Evolutionary conservation across 2,797 vertebrate species (phyloP).

Genomic region (Epinephelus malabaricus): DNA sequence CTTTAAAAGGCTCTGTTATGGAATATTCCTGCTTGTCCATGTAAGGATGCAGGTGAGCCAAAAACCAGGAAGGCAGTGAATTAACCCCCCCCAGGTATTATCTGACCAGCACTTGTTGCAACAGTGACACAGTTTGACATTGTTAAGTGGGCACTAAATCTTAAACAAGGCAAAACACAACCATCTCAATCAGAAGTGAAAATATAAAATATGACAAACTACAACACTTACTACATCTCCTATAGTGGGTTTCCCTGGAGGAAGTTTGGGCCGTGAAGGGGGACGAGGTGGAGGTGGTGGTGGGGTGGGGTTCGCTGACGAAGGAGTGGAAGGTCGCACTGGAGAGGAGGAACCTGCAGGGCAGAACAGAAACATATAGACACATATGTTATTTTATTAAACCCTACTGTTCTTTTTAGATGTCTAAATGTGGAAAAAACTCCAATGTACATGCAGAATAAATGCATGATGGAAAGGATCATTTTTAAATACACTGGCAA

Average conservation of each 20-base stretch:
- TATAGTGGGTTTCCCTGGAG: conserved; percentile 91
- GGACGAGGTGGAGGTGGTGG: conserved; percentile 94
- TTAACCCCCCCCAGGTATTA: not conserved
- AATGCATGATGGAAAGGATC: not conserved
- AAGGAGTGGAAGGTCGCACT: conserved; percentile 90
- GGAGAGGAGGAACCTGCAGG: conserved; percentile 93
- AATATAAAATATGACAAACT: not conserved
- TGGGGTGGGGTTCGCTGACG: conserved; percentile 88
- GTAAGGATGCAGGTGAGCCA: not conserved
- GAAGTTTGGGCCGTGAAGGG: conserved; percentile 93
- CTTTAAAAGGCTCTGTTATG: not conserved
- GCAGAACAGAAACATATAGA: conserved; percentile 4
- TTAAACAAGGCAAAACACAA: too few species aligned
- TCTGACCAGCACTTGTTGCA: not conserved
- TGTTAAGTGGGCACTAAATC: not conserved
- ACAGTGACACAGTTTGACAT: not conserved
- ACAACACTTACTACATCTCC: conserved; percentile 89
- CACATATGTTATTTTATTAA: not conserved
- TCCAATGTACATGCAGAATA: not conserved
- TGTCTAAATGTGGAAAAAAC: not conserved
- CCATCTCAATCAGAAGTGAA: not conserved
- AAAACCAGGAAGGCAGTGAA: not conserved
- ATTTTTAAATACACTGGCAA: not conserved
- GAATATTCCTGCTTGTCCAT: not conserved
- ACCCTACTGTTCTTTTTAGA: not conserved